These are phyloP conservation scores for Philopotamus ludificatus DNA, from an alignment of 1,140 invertebrate species.

Conservation along the genomic window DNA sequence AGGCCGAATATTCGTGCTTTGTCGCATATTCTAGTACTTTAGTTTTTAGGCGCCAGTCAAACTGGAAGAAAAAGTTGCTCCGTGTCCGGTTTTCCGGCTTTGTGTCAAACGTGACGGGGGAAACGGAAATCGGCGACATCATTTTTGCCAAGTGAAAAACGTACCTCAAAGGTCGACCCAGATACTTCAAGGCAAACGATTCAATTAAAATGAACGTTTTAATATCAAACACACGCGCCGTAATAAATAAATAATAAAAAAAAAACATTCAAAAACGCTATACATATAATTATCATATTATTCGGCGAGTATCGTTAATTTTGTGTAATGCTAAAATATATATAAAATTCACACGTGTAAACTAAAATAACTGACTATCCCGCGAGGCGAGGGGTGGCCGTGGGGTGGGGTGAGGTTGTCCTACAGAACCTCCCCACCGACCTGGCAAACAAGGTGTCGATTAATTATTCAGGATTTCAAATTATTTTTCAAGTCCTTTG, in stretches of 20 bases:
- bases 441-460: slow-evolving; percentile 25
- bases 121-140: no score
- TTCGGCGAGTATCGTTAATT: no score
- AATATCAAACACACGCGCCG: no score
- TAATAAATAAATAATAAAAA: background rate
- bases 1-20: slow-evolving; percentile 26
- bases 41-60: slow-evolving; percentile 12
- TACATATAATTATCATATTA: no score
- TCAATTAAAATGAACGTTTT: no score
- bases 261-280: no score
- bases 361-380: slow-evolving; percentile 20
- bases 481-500: slow-evolving; percentile 33
- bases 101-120: background rate
- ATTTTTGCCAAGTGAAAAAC: no score
- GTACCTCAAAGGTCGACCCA: no score
- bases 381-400: no score
- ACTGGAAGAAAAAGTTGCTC: slow-evolving; percentile 29
- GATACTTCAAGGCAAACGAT: no score
- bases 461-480: slow-evolving; percentile 34
- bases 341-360: slow-evolving; percentile 31
- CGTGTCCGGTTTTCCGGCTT: slow-evolving; percentile 8
- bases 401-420: slow-evolving; percentile 15
- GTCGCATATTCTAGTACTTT: slow-evolving; percentile 24
- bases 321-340: no score
- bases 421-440: slow-evolving; percentile 9